These are phyloP conservation scores for Drosophila varians DNA, from an alignment of 1,140 invertebrate genomes.

Conservation along the genomic window DNA sequence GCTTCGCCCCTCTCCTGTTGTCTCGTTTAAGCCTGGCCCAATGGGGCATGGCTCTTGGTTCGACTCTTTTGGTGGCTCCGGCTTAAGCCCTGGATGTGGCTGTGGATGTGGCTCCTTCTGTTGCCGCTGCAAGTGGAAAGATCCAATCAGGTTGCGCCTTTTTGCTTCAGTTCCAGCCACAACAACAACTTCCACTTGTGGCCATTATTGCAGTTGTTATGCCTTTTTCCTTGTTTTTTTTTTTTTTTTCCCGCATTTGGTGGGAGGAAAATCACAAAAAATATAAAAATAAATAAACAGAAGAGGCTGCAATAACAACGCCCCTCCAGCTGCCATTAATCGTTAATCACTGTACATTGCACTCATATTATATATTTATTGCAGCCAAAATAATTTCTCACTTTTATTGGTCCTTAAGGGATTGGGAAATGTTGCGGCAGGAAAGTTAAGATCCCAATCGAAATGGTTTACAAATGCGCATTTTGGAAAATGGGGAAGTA, in stretches of 20 bases:
- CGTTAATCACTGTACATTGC: constrained; percentile 63
- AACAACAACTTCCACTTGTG: constrained; percentile 63
- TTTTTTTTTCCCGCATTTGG: constrained; percentile 77
- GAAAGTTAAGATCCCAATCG: background rate
- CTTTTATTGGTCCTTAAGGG: constrained; percentile 3
- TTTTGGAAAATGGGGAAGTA: too few species aligned
- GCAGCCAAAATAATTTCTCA: constrained; percentile 13
- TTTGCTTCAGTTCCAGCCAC: constrained; percentile 56
- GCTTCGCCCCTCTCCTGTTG: constrained; percentile 39
- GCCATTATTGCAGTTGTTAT: constrained; percentile 65
- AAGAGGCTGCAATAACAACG: constrained; percentile 49
- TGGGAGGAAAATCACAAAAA: constrained; percentile 36
- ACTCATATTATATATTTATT: constrained; percentile 34
- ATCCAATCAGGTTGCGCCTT: constrained; percentile 78
- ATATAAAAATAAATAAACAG: constrained; percentile 20
- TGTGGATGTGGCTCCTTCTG: constrained; percentile 29
- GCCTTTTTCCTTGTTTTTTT: constrained; percentile 43
- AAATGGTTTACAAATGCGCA: background rate
- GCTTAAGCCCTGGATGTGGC: constrained; percentile 12
- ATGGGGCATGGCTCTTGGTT: constrained; percentile 36
- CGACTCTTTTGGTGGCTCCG: constrained; percentile 31
- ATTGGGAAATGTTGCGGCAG: background rate
- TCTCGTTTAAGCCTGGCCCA: constrained; percentile 14
- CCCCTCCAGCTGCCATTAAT: constrained; percentile 78
- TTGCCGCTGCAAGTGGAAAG: constrained; percentile 68